Base-by-base conservation (phyloP, 2,888 invertebrate species). In the Liodrosophila aerea region DNA sequence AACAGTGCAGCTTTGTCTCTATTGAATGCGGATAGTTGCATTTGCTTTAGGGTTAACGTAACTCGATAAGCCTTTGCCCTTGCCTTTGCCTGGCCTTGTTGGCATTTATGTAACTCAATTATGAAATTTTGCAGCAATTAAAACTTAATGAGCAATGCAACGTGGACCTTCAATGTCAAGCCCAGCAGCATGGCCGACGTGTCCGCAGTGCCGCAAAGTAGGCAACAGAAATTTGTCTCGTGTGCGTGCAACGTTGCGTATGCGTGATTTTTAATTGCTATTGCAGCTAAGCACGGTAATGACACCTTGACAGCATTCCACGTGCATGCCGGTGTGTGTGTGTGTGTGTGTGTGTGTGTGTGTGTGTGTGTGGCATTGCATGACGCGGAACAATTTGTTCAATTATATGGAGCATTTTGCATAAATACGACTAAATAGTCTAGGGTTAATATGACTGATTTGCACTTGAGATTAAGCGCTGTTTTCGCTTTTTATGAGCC, bases 381-480 rank as follows among this genome's bases (percentile, higher is more conserved):
- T 86, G 83, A 69, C 64, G 62, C 37, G 37, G 29, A 59, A 62
- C 86, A 56, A 85, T 86, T 86, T 78, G 78, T 76, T 64, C 76
- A 85, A 86, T 83, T 83, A 85, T 64, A 73, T 61, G 60, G 62
- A 63, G 31, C 65, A 51, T 66, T 62, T 51, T 57, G 64, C 65
- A 57, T 76, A 81, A 72, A 75, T 63, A 60, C 53, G 53, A 11
- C 71, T 60, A 76, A 85, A 78, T 58, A 54, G 56, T 41, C 16
- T 16, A 11, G 44, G 22, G 22, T 22, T 22, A 62, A 72, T 78
- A 69, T 46, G 51, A 33, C 53, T 45, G 81, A 81, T 85, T 69
- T 76, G 76, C 72, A 72, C 65, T 72, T 62, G 53, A 76, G 81
- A 81, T 81, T 65, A 65, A 52, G 54, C 29, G 43, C 47, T 52